A percentile compares a stretch with the other conserved stretches of the same genome.
Evolutionary conservation across 2,888 invertebrate species (phyloP).

Genomic region (Drosophila longiperda): DNA sequence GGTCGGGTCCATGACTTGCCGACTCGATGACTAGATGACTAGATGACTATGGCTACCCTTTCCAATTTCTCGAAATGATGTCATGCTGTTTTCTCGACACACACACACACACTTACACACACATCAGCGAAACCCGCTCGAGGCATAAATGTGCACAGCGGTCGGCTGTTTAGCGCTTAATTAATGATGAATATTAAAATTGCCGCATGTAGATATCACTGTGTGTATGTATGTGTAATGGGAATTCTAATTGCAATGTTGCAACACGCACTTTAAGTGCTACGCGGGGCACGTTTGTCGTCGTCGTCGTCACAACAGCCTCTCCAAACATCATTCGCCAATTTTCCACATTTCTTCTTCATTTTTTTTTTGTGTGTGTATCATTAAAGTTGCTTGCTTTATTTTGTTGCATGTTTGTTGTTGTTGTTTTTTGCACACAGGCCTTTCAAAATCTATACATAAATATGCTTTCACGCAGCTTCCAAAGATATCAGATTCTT

Average conservation of each 20-base stretch:
- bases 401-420: neutral
- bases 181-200: conserved; percentile 81
- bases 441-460: conserved; percentile 71
- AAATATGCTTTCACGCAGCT: conserved; percentile 80
- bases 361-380: conserved; percentile 24
- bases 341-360: conserved; percentile 14
- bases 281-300: conserved; percentile 13
- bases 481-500: conserved; percentile 60
- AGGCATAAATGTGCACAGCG: conserved; percentile 68
- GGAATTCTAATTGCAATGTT: conserved; percentile 57
- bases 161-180: conserved; percentile 81
- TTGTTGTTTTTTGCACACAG: conserved; percentile 18
- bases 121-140: conserved; percentile 42
- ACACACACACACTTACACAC: conserved; percentile 13
- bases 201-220: conserved; percentile 57
- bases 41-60: conserved; percentile 51
- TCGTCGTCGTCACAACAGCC: conserved; percentile 21
- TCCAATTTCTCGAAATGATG: conserved; percentile 75
- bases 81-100: conserved; percentile 64
- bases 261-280: conserved; percentile 59
- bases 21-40: conserved; percentile 44
- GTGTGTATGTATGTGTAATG: conserved; percentile 37
- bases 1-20: conserved; percentile 19
- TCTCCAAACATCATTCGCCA: conserved; percentile 36
- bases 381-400: conserved; percentile 48